A percentile compares a stretch with the other conserved stretches of the same genome.
These are phyloP conservation scores for Eurytoma californica DNA, from an alignment of 2,888 invertebrate species.

Conservation along the genomic window DNA sequence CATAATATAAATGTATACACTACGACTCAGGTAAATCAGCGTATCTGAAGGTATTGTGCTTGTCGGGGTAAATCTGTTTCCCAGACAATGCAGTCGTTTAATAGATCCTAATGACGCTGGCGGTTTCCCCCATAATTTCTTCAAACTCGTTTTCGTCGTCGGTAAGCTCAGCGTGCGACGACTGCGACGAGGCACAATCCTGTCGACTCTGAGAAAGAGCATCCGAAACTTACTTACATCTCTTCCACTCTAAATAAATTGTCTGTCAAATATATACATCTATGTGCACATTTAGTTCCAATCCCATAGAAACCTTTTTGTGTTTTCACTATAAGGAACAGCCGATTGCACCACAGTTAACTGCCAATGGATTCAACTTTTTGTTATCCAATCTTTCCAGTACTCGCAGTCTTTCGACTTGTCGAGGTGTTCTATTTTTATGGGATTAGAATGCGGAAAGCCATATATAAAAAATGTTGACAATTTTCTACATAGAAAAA, in stretches of 20 bases:
- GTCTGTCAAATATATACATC: conserved; percentile 56
- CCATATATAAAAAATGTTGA: conserved; percentile 48
- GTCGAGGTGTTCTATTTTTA: conserved; percentile 50
- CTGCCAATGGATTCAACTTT: conserved; percentile 26
- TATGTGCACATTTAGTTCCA: conserved; percentile 57
- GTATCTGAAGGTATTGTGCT: conserved; percentile 46
- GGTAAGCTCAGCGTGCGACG: conserved; percentile 46
- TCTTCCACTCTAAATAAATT: conserved; percentile 47
- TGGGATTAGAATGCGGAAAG: conserved; percentile 56
- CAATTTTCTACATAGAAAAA: conserved; percentile 39
- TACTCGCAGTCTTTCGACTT: conserved; percentile 21
- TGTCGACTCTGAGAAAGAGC: conserved; percentile 56
- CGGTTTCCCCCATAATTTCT: conserved; percentile 54
- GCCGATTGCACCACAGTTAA: conserved; percentile 42
- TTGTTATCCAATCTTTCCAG: conserved; percentile 28
- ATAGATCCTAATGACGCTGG: conserved; percentile 55
- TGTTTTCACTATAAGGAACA: conserved; percentile 16
- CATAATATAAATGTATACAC: conserved; percentile 49
- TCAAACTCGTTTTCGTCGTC: conserved; percentile 54
- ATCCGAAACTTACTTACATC: conserved; percentile 51
- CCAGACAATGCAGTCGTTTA: conserved; percentile 34
- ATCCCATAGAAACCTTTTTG: conserved; percentile 55
- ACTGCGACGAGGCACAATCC: conserved; percentile 50
- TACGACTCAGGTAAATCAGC: conserved; percentile 42
- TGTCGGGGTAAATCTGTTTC: conserved; percentile 27